A percentile compares a stretch with the other conserved stretches of the same genome.
phyloP scores from a whole-genome alignment of 1,140 invertebrate species.

The Phenacoccus solenopsis region DNA sequence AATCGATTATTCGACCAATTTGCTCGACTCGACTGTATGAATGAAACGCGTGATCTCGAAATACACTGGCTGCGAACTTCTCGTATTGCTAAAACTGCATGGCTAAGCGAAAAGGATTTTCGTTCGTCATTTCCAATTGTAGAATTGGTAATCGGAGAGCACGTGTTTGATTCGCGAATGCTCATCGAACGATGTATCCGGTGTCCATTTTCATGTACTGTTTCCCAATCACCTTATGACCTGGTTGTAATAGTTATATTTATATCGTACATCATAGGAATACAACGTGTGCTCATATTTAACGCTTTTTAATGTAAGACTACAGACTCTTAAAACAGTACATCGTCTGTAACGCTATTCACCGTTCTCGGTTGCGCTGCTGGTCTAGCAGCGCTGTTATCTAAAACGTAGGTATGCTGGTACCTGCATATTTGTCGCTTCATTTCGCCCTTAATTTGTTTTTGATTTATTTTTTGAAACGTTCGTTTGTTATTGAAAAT shows the following conservation, averaged over 20 bases:
- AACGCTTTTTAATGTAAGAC: background rate
- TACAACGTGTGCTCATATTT: background rate
- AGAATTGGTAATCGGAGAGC: no score
- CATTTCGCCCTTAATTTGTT: constrained; percentile 1
- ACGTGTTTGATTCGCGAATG: no score
- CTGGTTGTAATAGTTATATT: background rate
- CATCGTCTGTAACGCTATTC: background rate
- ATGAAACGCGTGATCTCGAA: no score
- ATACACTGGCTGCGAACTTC: no score
- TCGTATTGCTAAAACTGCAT: no score
- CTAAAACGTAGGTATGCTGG: background rate
- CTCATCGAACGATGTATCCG: background rate
- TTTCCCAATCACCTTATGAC: background rate
- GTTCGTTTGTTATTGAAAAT: background rate
- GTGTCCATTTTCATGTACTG: background rate
- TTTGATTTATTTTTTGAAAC: background rate
- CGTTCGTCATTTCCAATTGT: no score
- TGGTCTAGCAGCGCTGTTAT: no score
- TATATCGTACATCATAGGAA: background rate
- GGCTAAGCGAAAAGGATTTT: no score
- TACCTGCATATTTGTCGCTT: background rate
- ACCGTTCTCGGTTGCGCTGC: background rate
- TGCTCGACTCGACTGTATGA: no score
- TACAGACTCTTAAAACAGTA: background rate
- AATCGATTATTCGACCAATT: no score